Percentiles rank a stretch among this genome's conserved stretches.
These are phyloP conservation scores for Cephalopholis sonnerati DNA, from an alignment of 2,113 vertebrate genomes.

Conservation along the genomic window DNA sequence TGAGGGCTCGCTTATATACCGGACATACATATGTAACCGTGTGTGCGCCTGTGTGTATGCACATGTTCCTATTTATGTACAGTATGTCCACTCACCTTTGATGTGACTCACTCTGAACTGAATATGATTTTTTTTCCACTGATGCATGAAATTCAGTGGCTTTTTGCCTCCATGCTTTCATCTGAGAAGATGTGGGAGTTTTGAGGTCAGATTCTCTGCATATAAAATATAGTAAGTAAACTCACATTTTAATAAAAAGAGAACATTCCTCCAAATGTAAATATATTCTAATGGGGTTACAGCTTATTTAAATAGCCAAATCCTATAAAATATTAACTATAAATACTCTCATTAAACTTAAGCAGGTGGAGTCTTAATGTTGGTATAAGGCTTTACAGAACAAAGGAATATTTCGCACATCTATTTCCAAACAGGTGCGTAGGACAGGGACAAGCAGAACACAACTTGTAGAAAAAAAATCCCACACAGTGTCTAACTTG, in stretches of 20 bases:
- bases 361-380: neutral
- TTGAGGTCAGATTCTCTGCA: conserved; percentile 16
- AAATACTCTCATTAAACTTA: neutral
- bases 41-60: neutral
- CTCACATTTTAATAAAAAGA: neutral
- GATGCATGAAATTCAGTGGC: conserved; percentile 60
- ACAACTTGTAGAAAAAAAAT: too few relatives aligned
- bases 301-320: neutral
- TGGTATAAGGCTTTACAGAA: too few relatives aligned
- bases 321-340: neutral
- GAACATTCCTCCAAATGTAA: neutral
- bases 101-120: conserved; percentile 39
- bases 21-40: neutral
- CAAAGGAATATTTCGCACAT: too few relatives aligned
- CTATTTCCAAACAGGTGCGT: too few relatives aligned
- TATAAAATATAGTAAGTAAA: conserved; percentile 5
- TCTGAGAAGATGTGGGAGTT: conserved; percentile 27
- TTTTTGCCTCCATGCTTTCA: conserved; percentile 40
- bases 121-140: conserved; percentile 45
- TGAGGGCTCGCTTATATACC: neutral
- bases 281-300: neutral
- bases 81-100: conserved; percentile 40
- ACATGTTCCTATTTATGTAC: conserved; percentile 46
- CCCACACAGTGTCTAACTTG: too few relatives aligned
- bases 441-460: too few relatives aligned